A percentile compares a stretch with the other conserved stretches of the same genome.
Evolutionary conservation across 2,797 vertebrate genomes (phyloP).

Genomic region (Ptychadena robeensis): DNA sequence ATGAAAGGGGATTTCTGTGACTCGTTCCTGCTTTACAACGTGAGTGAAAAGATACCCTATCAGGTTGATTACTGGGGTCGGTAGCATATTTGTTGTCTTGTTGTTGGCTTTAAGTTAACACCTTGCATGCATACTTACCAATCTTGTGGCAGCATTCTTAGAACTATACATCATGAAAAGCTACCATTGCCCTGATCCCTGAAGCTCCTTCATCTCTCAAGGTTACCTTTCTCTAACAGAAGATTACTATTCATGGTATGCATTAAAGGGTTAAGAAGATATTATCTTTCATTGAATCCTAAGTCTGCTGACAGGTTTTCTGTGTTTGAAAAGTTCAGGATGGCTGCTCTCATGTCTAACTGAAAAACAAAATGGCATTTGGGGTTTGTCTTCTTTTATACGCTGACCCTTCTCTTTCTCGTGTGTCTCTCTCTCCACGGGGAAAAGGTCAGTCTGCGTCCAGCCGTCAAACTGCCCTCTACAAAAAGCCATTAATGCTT

Average conservation of each 20-base stretch:
- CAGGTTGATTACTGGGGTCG: no score
- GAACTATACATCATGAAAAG: no score
- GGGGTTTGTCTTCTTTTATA: constrained; percentile 59
- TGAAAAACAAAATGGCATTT: constrained; percentile 62
- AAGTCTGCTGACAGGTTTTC: constrained; percentile 58
- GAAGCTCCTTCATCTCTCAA: neutral
- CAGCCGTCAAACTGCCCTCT: constrained; percentile 59
- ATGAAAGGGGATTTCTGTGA: no score
- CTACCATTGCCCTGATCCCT: no score
- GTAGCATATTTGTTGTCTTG: no score
- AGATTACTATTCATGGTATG: neutral
- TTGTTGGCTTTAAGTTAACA: neutral
- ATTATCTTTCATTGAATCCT: constrained; percentile 49
- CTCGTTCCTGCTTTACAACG: no score
- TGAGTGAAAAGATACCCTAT: no score
- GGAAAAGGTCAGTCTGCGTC: constrained; percentile 61
- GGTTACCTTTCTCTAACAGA: neutral
- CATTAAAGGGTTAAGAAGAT: constrained; percentile 46
- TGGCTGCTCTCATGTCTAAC: constrained; percentile 57
- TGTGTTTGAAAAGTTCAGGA: constrained; percentile 63
- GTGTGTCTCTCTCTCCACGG: constrained; percentile 58
- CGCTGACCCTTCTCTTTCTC: constrained; percentile 57
- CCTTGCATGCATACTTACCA: neutral
- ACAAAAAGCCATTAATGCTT: constrained; percentile 53
- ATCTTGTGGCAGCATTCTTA: neutral